Evolutionary conservation across 2,113 vertebrate species (phyloP), one percentile per base, ranked within the genome.

Genomic region (Panurus biarmicus): DNA sequence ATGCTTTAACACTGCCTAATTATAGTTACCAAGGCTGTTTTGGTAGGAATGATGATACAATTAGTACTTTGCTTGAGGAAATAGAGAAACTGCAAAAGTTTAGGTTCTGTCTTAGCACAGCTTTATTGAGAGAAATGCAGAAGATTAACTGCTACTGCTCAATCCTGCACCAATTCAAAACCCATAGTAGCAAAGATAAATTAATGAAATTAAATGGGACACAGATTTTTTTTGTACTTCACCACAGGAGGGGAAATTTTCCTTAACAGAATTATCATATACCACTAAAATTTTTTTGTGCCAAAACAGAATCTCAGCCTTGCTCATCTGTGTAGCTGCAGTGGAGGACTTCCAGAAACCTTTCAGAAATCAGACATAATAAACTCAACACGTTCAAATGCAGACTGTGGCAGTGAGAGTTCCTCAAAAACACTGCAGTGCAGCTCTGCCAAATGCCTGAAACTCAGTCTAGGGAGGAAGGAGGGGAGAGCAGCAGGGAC

Each of bases 1-100:
- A 76, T 76, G 42, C 7, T 66, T n/a, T 50, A 81, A 21, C 36
- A 84, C 38, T 77, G 58, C 40, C 22, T 54, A 73, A 86, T 21
- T 36, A 38, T 14, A 80, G 58, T 67, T 83, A 85, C 56, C 48
- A 76, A 60, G 35, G 51, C 9, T 29, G 13, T 44, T 87, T 87
- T 67, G 72, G 54, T 84, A 40, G 78, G 54, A 92, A 73, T 82
- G 48, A 72, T 82, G 47, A 74, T 22, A 61, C 54, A 95, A 40
- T 91, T 91, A 86, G 54, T 84, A 84, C 12, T 81, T 83, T 80
- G 3, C 56, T 75, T 77, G 50, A 76, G 28, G 45, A 90, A 87
- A 80, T 7, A 60, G 20, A 40, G 28, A 74, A 8, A 9, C 12
- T 38, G 21, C 14, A 57, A 65, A 77, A 84, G 15, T 77, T 74